Percentiles rank a stretch among this genome's conserved stretches.
Conservation (phyloP, 2,888 invertebrate species). For the Clivina fossor region DNA sequence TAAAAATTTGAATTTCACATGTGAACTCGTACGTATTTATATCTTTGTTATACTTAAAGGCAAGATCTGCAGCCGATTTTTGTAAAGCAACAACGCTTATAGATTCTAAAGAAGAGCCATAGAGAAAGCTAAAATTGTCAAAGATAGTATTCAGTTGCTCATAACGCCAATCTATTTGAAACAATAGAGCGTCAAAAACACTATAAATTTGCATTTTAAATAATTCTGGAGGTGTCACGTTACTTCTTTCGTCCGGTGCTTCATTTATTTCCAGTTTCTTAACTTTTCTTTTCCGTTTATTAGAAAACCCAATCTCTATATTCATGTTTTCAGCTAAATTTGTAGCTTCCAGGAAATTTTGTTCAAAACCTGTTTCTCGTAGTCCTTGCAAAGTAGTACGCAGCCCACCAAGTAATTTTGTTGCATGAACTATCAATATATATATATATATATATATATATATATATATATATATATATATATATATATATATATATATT, state of each 20-base stretch:
- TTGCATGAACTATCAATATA: too few species aligned
- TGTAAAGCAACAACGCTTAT: background rate
- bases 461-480: too few species aligned
- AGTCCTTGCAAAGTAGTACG: background rate
- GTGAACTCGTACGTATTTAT: background rate
- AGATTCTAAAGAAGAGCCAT: background rate
- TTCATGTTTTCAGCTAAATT: conserved; percentile 7
- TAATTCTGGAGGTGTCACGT: background rate
- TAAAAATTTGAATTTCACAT: background rate
- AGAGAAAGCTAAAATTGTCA: background rate
- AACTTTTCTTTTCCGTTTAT: too few species aligned
- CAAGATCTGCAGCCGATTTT: background rate
- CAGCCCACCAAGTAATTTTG: background rate
- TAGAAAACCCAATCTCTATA: background rate
- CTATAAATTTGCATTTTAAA: background rate
- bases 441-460: too few species aligned
- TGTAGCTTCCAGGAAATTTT: background rate
- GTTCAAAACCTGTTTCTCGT: background rate
- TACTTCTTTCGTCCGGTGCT: background rate
- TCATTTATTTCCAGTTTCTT: background rate
- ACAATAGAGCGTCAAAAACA: background rate
- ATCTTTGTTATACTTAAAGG: background rate
- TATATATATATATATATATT: too few species aligned
- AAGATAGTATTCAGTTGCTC: background rate
- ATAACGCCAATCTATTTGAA: background rate